phyloP scores from a whole-genome alignment of 2,113 vertebrate genomes.

The Pyxicephalus adspersus region DNA sequence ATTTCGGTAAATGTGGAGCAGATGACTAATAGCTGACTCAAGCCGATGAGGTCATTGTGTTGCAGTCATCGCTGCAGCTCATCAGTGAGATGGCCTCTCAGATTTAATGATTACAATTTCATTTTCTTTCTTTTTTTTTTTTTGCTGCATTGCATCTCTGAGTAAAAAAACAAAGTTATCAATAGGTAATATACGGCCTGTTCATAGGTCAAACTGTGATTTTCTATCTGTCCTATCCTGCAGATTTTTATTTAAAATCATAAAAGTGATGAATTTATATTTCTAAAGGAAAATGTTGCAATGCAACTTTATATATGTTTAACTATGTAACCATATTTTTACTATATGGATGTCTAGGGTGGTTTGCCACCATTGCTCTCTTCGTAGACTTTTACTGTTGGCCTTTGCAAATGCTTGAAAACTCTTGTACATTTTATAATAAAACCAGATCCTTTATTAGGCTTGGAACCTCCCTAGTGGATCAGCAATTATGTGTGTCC shows the following conservation, averaged over 20 bases:
- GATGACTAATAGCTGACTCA: slow-evolving; percentile 43
- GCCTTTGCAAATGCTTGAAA: no score
- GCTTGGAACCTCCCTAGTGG: no score
- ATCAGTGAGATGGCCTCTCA: slow-evolving; percentile 34
- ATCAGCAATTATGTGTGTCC: no score
- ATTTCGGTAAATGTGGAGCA: slow-evolving; percentile 39
- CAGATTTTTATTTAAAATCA: neutral
- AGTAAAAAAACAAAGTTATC: slow-evolving; percentile 24
- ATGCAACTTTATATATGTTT: neutral
- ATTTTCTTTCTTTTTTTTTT: no score
- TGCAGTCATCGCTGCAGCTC: slow-evolving; percentile 12
- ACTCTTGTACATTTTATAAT: no score
- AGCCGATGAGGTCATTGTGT: slow-evolving; percentile 30
- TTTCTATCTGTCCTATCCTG: neutral
- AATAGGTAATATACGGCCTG: slow-evolving; percentile 20
- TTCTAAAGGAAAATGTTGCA: no score
- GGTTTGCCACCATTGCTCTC: no score
- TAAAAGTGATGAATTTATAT: neutral
- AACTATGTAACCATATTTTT: neutral
- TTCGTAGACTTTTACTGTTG: no score
- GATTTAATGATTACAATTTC: slow-evolving; percentile 34
- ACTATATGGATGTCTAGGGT: no score
- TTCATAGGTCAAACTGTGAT: slow-evolving; percentile 25
- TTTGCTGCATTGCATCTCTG: slow-evolving; percentile 24
- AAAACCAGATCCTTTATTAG: no score